phyloP scores from a whole-genome alignment of 2,888 invertebrate species.

The Cerceris ruficornis region DNA sequence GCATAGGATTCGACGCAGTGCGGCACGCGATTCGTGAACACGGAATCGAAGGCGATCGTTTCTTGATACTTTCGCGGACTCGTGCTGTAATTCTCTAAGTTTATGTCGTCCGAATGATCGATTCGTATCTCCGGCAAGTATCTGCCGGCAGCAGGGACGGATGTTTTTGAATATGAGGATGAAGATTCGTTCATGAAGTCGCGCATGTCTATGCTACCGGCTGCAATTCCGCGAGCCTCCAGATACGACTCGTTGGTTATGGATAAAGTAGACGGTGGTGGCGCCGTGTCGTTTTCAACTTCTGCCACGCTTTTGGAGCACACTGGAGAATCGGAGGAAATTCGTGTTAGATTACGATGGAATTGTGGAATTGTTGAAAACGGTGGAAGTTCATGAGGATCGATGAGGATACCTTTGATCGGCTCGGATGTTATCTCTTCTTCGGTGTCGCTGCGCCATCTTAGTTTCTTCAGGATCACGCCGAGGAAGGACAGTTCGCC shows the following conservation, averaged over 20 bases:
- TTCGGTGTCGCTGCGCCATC: constrained; percentile 67
- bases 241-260: constrained; percentile 60
- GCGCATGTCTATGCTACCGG: constrained; percentile 76
- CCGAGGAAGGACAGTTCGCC: constrained; percentile 72
- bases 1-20: constrained; percentile 58
- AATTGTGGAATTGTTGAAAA: neutral
- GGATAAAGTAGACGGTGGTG: constrained; percentile 70
- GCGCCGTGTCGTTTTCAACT: constrained; percentile 85
- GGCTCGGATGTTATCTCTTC: constrained; percentile 76
- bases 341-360: neutral
- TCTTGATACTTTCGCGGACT: constrained; percentile 82
- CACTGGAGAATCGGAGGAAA: constrained; percentile 79
- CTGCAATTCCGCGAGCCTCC: constrained; percentile 72
- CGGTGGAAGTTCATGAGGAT: too few species aligned
- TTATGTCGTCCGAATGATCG: constrained; percentile 77
- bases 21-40: constrained; percentile 45
- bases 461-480: constrained; percentile 73
- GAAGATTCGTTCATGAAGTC: constrained; percentile 74
- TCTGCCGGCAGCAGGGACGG: constrained; percentile 61
- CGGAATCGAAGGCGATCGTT: constrained; percentile 38
- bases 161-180: constrained; percentile 62
- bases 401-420: constrained; percentile 74
- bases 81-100: constrained; percentile 82
- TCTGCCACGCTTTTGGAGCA: constrained; percentile 86
- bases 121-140: constrained; percentile 75